A percentile compares a stretch with the other conserved stretches of the same genome.
These are phyloP conservation scores for Tethya wilhelma DNA, from an alignment of 37 sponge, comb jelly and placozoan genomes.

Conservation along the genomic window DNA sequence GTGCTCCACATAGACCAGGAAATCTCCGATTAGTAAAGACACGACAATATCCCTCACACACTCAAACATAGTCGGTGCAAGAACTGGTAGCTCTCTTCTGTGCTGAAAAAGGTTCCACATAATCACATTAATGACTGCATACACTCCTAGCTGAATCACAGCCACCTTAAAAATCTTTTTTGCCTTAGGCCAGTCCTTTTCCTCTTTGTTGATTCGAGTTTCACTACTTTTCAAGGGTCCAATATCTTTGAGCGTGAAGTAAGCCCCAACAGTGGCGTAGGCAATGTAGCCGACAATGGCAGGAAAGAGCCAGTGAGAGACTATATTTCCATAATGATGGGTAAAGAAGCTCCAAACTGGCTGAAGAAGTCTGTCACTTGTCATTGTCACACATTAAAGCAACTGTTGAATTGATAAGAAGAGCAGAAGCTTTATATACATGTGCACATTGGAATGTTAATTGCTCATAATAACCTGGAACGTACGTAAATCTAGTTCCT, in stretches of 20 bases:
- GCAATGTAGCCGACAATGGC: neutral
- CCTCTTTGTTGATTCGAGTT: constrained; percentile 7
- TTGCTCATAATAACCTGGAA: too few species aligned
- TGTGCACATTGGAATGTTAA: too few species aligned
- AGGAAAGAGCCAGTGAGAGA: constrained; percentile 28
- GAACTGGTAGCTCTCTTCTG: neutral
- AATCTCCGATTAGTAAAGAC: constrained; percentile 15
- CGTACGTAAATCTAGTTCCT: too few species aligned
- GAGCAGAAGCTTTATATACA: too few species aligned
- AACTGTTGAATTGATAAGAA: too few species aligned
- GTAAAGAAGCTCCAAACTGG: constrained; percentile 9
- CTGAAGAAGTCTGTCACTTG: constrained; percentile 24
- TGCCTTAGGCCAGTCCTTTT: neutral
- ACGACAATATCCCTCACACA: neutral
- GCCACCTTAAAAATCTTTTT: neutral
- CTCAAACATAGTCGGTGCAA: constrained; percentile 21
- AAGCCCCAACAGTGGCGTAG: neutral
- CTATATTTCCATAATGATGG: neutral
- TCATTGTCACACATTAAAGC: too few species aligned
- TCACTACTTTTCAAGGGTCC: neutral
- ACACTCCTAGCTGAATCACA: neutral
- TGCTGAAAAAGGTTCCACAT: constrained; percentile 1
- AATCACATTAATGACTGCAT: neutral
- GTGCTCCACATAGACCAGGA: constrained; percentile 23
- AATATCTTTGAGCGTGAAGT: constrained; percentile 19